Conservation (phyloP, 2,113 vertebrate genomes). For the Lethenteron reissneri region DNA sequence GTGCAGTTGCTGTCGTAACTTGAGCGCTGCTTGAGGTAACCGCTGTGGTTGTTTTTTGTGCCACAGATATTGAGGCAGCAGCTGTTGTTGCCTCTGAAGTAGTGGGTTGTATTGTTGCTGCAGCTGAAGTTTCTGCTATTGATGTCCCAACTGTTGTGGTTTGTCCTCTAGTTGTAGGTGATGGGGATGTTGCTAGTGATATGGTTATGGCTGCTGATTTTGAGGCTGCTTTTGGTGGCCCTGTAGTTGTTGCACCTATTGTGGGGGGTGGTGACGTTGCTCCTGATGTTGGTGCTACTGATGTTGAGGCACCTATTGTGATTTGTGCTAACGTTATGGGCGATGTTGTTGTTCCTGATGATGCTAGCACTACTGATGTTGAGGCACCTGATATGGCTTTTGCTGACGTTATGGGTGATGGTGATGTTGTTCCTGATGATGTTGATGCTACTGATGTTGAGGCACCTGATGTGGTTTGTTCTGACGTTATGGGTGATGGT, state of each 20-base stretch:
- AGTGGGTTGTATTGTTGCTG: background rate
- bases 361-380: background rate
- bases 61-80: background rate
- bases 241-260: background rate
- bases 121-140: too few relatives aligned
- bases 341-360: background rate
- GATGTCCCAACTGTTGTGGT: too few relatives aligned
- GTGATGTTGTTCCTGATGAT: background rate
- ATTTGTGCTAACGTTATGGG: background rate
- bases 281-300: background rate
- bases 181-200: too few relatives aligned
- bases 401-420: too few relatives aligned
- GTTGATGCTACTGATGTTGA: background rate
- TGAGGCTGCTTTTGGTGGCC: background rate
- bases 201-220: too few relatives aligned
- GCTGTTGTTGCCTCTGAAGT: background rate
- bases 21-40: background rate
- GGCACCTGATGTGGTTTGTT: background rate
- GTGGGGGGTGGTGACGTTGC: background rate
- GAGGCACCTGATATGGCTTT: too few relatives aligned
- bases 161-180: too few relatives aligned
- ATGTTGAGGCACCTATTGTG: background rate
- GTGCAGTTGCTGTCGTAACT: background rate
- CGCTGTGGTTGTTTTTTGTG: background rate
- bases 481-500: too few relatives aligned